Conservation (phyloP, 2,113 vertebrate species). For the Ictalurus furcatus region DNA sequence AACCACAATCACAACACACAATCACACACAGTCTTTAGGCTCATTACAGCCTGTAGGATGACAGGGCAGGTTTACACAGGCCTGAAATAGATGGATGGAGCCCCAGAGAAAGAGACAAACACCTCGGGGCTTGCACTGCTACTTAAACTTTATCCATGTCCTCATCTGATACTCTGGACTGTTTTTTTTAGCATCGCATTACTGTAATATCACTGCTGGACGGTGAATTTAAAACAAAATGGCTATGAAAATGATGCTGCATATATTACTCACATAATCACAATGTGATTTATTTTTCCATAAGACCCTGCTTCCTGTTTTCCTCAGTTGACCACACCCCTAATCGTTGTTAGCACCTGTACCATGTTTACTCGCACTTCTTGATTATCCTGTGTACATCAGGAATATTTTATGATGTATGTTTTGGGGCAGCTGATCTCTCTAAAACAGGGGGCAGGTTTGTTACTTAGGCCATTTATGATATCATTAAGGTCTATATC, state of each 20-base stretch:
- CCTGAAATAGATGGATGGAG: slow-evolving; percentile 41
- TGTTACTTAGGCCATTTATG: background rate
- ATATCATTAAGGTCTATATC: background rate
- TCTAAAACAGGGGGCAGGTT: background rate
- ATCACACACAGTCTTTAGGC: slow-evolving; percentile 30
- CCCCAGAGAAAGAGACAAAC: background rate
- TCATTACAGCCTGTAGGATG: slow-evolving; percentile 36
- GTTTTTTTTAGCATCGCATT: background rate
- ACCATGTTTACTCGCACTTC: background rate
- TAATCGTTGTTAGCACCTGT: background rate
- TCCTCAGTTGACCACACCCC: background rate
- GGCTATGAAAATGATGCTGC: background rate
- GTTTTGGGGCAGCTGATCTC: background rate
- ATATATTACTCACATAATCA: background rate
- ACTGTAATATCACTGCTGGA: background rate
- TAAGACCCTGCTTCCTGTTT: background rate
- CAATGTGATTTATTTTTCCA: background rate
- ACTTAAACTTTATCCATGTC: background rate
- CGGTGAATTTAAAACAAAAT: background rate
- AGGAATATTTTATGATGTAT: background rate
- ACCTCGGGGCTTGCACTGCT: too few species aligned
- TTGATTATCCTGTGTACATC: background rate
- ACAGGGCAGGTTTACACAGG: slow-evolving; percentile 17
- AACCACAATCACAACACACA: slow-evolving; percentile 39
- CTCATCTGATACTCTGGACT: background rate